Base-by-base conservation (phyloP, 2,797 vertebrate species). In the Megalops cyprinoides region DNA sequence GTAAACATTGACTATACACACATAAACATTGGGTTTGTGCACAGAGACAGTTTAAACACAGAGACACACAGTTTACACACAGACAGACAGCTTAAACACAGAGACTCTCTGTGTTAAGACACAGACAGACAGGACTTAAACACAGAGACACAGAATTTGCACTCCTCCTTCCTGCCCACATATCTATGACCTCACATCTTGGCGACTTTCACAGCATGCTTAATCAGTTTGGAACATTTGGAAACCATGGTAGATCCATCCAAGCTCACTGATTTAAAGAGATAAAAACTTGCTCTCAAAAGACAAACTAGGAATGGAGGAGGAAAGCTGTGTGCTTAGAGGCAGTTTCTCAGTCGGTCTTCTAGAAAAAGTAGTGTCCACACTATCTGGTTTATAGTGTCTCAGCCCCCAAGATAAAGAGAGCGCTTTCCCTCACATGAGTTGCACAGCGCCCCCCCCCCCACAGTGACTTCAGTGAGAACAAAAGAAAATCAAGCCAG, bases 31-130 rank as follows among this genome's bases (percentile, higher is more conserved):
- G n/a, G n/a, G n/a, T n/a, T 73, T 84, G 77, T 69, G 74, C 73
- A 42, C 69, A 78, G 71, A 67, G 71, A 83, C 76, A 79, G 77
- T 82, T 82, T 86, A 79, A 80, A 81, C 81, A 85, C 76, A 80
- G 51, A 85, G 80, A 84, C 74, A 82, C 31, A 77, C 25, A 85
- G 79, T 67, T 67, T n/a, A n/a, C n/a, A n/a, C n/a, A n/a, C n/a
- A n/a, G n/a, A n/a, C n/a, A n/a, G n/a, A n/a, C n/a, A n/a, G n/a
- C n/a, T n/a, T n/a, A n/a, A n/a, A n/a, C n/a, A n/a, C n/a, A n/a
- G n/a, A n/a, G n/a, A n/a, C n/a, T n/a, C n/a, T n/a, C n/a, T n/a
- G n/a, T n/a, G n/a, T n/a, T n/a, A n/a, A n/a, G n/a, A n/a, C n/a
- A n/a, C n/a, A n/a, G n/a, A n/a, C n/a, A n/a, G n/a, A n/a, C n/a